These are phyloP conservation scores for Ophioninae sp. DNA, from an alignment of 2,888 invertebrate genomes.

Conservation along the genomic window DNA sequence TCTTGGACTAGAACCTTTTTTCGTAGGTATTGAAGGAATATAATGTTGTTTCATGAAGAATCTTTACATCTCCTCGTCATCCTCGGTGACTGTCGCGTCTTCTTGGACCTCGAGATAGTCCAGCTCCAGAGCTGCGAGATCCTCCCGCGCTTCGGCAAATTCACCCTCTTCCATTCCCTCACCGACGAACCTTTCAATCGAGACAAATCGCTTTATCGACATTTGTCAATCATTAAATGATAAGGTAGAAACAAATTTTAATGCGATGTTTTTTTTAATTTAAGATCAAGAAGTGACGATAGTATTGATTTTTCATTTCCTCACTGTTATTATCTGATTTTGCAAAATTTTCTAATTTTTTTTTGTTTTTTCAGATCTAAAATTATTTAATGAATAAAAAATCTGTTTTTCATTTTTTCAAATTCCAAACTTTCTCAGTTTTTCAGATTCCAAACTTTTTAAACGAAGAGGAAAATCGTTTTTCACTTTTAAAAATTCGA, in stretches of 20 bases:
- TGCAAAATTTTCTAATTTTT: too few relatives aligned
- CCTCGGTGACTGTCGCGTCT: conserved; percentile 71
- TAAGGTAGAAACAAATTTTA: too few relatives aligned
- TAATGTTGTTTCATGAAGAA: neutral
- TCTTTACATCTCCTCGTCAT: conserved; percentile 71
- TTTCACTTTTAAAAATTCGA: neutral
- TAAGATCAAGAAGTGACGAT: too few relatives aligned
- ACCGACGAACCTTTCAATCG: conserved; percentile 70
- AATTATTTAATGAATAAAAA: too few relatives aligned
- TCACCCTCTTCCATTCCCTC: conserved; percentile 76
- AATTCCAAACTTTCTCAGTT: neutral
- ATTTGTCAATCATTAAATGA: neutral
- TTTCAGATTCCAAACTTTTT: neutral
- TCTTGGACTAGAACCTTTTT: neutral
- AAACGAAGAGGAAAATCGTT: neutral
- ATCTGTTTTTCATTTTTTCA: neutral
- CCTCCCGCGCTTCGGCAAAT: conserved; percentile 74
- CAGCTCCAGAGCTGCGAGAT: conserved; percentile 74
- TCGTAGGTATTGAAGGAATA: neutral
- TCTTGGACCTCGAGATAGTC: conserved; percentile 76
- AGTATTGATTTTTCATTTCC: too few relatives aligned
- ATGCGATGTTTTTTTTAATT: neutral
- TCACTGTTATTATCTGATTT: too few relatives aligned
- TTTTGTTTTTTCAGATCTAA: too few relatives aligned
- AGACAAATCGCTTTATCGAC: neutral